Evolutionary conservation across 2,113 vertebrate species (phyloP), one percentile per base, ranked within the genome.

Genomic region (Sciurus niger): DNA sequence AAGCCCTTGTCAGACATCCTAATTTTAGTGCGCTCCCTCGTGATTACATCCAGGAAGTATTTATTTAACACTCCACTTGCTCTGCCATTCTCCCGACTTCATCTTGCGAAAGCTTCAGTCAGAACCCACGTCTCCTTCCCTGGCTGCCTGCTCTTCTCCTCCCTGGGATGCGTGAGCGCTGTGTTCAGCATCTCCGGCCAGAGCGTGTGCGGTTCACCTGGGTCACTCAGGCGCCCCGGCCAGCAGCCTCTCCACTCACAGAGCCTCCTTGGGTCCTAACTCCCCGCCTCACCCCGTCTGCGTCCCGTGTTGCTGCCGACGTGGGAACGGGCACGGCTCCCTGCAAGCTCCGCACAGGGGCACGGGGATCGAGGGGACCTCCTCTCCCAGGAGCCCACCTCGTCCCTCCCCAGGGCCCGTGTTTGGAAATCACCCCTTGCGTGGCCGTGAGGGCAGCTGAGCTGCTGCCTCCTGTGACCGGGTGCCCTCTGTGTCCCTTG

Each of bases 61-160:
- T 97, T 97, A 95, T 96, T 98, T 96, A 97, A 95, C 89, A 95
- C 94, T 97, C 1, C 0, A 25, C 80, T 96, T 96, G 96, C 96
- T 97, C 96, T 86, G 93, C 89, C 86, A 93, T 93, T 92, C 37
- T 89, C 96, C 79, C 2, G 74, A 76, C 88, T 98, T 94, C 96
- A 94, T 98, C 95, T 97, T 76, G 76, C 77, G 94, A 83, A 84
- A 90, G 79, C 93, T 95, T 28, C 65, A 85, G n/a, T 86, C 89
- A 37, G 96, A 90, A 92, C 55, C 74, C 1, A 1, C 1, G 9
- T 70, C 70, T 86, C 28, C 78, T 95, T 84, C 46, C 24, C 60
- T 78, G 87, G 3, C n/a, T 68, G 24, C 65, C 73, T 90, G 13
- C 77, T 77, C 40, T 30, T 76, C 86, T 80, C 17, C 6, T 88